Evolutionary conservation across 2,888 invertebrate species (phyloP).

Genomic region (Andrena bucephala): DNA sequence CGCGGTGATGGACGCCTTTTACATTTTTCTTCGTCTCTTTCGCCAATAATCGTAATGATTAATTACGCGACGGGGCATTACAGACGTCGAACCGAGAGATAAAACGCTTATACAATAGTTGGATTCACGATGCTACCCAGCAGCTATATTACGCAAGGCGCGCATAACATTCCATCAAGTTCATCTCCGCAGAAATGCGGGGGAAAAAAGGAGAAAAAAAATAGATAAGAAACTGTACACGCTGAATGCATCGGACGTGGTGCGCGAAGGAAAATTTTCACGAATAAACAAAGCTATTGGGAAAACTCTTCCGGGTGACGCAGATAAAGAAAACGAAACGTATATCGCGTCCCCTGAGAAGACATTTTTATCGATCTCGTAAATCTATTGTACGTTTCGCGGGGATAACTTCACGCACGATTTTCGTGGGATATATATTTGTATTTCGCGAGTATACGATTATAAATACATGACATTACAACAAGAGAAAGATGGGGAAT

Average conservation of each 20-base stretch:
- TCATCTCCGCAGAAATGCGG: not conserved
- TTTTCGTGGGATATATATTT: not conserved
- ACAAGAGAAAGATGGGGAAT: too few relatives aligned
- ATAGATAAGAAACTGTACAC: slow-evolving; percentile 3
- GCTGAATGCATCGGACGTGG: not conserved
- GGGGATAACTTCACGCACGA: not conserved
- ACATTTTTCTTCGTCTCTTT: not conserved
- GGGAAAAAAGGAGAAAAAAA: not conserved
- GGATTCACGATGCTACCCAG: slow-evolving; percentile 6
- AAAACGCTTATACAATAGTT: slow-evolving; percentile 22
- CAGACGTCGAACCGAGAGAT: slow-evolving; percentile 13
- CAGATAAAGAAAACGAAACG: slow-evolving; percentile 18
- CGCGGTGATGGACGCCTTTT: not conserved
- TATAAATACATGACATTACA: not conserved
- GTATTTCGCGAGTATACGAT: slow-evolving; percentile 20
- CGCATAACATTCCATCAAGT: not conserved
- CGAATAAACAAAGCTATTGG: not conserved
- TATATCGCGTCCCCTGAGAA: slow-evolving; percentile 44
- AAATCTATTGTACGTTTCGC: not conserved
- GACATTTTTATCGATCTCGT: slow-evolving; percentile 37
- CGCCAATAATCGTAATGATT: not conserved
- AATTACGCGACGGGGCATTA: slow-evolving; percentile 1
- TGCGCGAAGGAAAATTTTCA: not conserved
- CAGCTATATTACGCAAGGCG: slow-evolving; percentile 1
- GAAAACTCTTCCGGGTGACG: slow-evolving; percentile 75